Percentiles rank a stretch among this genome's conserved stretches.
These are phyloP conservation scores for Sminthurinus aureus DNA, from an alignment of 2,888 invertebrate genomes.

Conservation along the genomic window DNA sequence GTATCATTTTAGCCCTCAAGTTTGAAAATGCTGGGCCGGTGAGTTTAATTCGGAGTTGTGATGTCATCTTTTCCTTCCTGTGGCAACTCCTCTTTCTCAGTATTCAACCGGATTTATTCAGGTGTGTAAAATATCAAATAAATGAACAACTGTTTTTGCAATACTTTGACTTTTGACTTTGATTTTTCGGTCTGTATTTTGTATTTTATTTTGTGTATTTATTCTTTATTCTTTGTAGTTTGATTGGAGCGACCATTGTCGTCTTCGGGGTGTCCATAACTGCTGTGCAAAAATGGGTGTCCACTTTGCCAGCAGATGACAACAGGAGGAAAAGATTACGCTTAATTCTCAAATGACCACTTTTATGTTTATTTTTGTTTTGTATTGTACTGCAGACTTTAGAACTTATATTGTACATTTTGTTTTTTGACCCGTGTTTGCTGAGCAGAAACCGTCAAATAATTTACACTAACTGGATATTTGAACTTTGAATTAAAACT, in stretches of 20 bases:
- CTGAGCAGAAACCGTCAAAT: too few species aligned
- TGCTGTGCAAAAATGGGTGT: constrained; percentile 22
- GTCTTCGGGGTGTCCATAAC: constrained; percentile 21
- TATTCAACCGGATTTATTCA: constrained; percentile 48
- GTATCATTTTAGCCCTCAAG: constrained; percentile 50
- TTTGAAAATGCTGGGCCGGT: constrained; percentile 50
- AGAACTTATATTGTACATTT: too few species aligned
- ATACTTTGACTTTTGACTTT: too few species aligned
- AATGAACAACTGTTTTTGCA: too few species aligned
- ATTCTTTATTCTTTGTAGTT: too few species aligned
- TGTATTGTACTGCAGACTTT: too few species aligned
- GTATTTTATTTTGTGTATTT: too few species aligned
- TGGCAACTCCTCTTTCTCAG: constrained; percentile 52
- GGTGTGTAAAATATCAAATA: too few species aligned
- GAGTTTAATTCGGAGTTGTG: constrained; percentile 45
- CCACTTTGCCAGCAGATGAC: constrained; percentile 22
- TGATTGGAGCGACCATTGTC: constrained; percentile 34
- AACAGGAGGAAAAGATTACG: constrained; percentile 40
- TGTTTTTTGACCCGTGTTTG: too few species aligned
- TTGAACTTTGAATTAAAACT: too few species aligned
- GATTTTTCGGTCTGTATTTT: too few species aligned
- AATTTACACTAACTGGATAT: too few species aligned
- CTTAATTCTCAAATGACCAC: constrained; percentile 44
- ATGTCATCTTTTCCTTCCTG: constrained; percentile 50
- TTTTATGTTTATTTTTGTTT: constrained; percentile 46